Conservation (phyloP, 2,797 vertebrate genomes). For the Anabacerthia variegaticeps region DNA sequence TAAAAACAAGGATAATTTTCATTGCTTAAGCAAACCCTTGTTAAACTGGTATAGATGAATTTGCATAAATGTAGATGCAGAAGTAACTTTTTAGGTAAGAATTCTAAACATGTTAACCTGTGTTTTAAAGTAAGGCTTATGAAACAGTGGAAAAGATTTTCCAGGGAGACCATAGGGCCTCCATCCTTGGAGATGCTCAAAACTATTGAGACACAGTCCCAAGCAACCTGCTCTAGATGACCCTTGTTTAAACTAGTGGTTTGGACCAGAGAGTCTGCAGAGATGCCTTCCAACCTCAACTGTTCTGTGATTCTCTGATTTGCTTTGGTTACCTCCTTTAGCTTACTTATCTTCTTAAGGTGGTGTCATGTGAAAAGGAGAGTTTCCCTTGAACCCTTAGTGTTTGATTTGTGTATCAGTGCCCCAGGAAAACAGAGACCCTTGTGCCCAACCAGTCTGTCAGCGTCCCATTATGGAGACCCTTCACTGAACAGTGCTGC, state of each 20-base stretch:
- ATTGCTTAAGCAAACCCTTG: neutral
- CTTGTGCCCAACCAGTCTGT: neutral
- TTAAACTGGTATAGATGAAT: neutral
- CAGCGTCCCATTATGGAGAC: neutral
- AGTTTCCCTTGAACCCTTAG: neutral
- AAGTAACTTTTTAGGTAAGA: neutral
- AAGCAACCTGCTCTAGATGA: neutral
- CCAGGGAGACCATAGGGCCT: neutral
- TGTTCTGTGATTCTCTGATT: neutral
- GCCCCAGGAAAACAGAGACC: neutral
- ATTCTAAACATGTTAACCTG: neutral
- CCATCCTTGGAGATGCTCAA: neutral
- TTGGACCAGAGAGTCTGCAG: neutral
- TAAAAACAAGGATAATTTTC: neutral
- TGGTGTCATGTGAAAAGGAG: neutral
- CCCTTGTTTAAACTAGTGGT: neutral
- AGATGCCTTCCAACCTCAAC: neutral
- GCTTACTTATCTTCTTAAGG: neutral
- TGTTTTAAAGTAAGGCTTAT: neutral
- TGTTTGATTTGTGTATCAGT: neutral
- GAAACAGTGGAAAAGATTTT: neutral
- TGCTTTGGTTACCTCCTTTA: neutral
- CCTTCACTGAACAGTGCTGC: neutral
- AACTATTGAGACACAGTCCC: neutral
- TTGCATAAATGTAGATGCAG: neutral